A percentile compares a stretch with the other conserved stretches of the same genome.
Evolutionary conservation across 2,888 invertebrate genomes (phyloP).

Genomic region (Octonoba sinensis): DNA sequence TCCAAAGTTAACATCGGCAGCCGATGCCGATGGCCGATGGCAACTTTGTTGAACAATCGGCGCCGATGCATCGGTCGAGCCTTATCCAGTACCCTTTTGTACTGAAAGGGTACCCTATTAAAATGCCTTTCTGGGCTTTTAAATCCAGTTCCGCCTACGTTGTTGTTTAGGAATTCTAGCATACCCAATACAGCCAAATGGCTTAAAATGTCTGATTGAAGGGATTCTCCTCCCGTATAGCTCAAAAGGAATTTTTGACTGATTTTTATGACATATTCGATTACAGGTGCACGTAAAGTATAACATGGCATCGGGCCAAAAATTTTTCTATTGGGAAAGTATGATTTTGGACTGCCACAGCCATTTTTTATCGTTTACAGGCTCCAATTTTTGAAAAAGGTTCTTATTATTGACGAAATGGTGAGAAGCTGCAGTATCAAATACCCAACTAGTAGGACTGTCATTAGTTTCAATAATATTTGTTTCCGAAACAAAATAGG

Average conservation of each 20-base stretch:
- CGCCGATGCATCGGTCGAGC: no score
- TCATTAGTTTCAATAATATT: no score
- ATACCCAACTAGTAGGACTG: no score
- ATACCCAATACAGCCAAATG: not conserved
- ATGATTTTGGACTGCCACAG: no score
- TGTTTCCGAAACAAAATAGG: no score
- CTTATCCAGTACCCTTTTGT: constrained; percentile 11
- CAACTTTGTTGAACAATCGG: no score
- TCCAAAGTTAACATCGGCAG: no score
- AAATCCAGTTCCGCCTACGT: not conserved
- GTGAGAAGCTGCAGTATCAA: no score
- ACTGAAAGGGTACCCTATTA: not conserved
- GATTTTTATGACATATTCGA: not conserved
- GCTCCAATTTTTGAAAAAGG: no score
- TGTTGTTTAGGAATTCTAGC: constrained; percentile 4
- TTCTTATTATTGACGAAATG: no score
- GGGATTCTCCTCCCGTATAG: not conserved
- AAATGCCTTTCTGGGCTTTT: not conserved
- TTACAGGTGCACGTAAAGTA: not conserved
- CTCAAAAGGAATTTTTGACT: not conserved
- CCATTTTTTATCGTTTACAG: no score
- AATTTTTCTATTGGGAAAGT: not conserved
- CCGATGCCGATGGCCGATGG: no score
- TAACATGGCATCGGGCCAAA: not conserved
- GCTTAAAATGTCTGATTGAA: not conserved